A percentile compares a stretch with the other conserved stretches of the same genome.
Evolutionary conservation across 2,797 vertebrate species (phyloP).

Genomic region (Chelon auratus): DNA sequence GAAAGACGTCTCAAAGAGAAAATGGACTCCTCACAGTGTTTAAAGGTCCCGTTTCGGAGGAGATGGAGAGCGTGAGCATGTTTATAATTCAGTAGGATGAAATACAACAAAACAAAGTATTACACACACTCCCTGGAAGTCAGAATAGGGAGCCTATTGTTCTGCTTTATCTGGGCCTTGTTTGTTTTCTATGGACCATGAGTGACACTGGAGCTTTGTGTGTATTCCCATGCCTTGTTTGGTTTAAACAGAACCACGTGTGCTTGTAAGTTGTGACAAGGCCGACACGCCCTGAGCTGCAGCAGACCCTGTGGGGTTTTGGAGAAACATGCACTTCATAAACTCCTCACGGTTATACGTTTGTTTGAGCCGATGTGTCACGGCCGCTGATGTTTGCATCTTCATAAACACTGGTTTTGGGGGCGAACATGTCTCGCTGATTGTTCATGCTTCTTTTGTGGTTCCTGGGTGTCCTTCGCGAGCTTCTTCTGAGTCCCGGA

Average conservation of each 20-base stretch:
- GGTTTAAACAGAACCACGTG: conserved; percentile 82
- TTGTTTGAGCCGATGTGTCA: conserved; percentile 59
- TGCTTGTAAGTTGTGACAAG: conserved; percentile 77
- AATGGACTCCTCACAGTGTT: background rate
- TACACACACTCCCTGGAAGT: conserved; percentile 72
- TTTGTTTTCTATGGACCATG: conserved; percentile 77
- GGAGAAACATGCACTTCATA: conserved; percentile 68
- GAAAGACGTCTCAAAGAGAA: background rate
- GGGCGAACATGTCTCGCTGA: conserved; percentile 46
- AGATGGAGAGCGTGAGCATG: conserved; percentile 38
- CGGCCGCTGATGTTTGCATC: conserved; percentile 45
- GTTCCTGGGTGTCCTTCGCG: conserved; percentile 59
- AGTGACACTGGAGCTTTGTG: conserved; percentile 74
- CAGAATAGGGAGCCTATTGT: conserved; percentile 80
- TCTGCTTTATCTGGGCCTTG: conserved; percentile 77
- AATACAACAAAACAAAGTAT: conserved; percentile 69
- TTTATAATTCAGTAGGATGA: conserved; percentile 75
- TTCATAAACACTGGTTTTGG: conserved; percentile 52
- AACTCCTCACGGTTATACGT: conserved; percentile 50
- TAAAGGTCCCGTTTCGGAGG: conserved; percentile 25
- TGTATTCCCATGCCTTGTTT: conserved; percentile 79
- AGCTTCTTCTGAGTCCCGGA: conserved; percentile 49
- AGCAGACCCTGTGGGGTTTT: conserved; percentile 70
- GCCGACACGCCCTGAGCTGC: conserved; percentile 67
- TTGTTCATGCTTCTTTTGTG: conserved; percentile 60